These are phyloP conservation scores for Plebejus argus DNA, from an alignment of 2,888 invertebrate species.

Conservation along the genomic window DNA sequence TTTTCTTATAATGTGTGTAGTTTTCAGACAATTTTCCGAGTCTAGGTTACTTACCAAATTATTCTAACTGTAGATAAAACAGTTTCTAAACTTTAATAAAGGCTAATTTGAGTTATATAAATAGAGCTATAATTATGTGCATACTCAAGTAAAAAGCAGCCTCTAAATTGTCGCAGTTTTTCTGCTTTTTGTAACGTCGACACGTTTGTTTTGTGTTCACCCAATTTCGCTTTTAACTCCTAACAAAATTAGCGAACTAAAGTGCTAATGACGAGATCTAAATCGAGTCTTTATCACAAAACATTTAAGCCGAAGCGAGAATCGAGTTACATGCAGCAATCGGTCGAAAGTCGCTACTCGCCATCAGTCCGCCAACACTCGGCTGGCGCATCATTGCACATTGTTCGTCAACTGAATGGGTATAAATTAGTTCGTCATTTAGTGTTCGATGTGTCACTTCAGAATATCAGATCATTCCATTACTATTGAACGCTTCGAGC, in stretches of 20 bases:
- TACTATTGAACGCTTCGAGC: slow-evolving; percentile 40
- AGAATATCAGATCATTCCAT: slow-evolving; percentile 60
- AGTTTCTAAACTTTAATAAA: neutral
- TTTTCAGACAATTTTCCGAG: no score
- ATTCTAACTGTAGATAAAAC: neutral
- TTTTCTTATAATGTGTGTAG: no score
- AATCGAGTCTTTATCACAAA: slow-evolving; percentile 48
- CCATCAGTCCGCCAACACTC: no score
- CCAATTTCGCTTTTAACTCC: neutral
- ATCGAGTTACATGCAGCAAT: slow-evolving; percentile 56
- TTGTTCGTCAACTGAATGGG: slow-evolving; percentile 68
- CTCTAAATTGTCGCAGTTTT: neutral
- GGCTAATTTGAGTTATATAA: no score
- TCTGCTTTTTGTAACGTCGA: neutral
- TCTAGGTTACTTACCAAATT: no score
- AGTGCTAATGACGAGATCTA: slow-evolving; percentile 31
- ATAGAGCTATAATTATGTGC: no score
- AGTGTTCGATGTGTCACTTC: slow-evolving; percentile 60
- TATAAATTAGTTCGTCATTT: slow-evolving; percentile 73
- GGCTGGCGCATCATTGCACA: slow-evolving; percentile 57
- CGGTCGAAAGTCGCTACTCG: slow-evolving; percentile 41
- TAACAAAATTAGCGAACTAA: neutral
- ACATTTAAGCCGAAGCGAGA: slow-evolving; percentile 48
- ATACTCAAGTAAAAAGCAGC: neutral
- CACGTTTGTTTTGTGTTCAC: neutral